phyloP scores from a whole-genome alignment of 2,113 vertebrate genomes.

The Oplegnathus fasciatus region DNA sequence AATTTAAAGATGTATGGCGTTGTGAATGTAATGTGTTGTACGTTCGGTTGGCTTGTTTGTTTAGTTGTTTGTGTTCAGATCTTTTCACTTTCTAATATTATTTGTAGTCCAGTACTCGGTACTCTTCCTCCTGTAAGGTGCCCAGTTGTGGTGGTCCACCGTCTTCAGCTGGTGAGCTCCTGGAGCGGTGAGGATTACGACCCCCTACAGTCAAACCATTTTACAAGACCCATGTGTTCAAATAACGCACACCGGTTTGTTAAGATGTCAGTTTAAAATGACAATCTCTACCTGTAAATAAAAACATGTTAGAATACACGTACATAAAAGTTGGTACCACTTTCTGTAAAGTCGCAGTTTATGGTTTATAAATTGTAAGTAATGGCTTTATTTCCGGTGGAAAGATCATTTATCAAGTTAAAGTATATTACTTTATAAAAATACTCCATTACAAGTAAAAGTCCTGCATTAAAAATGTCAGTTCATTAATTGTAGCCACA shows the following conservation, averaged over 20 bases:
- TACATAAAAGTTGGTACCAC: not conserved
- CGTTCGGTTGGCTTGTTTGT: not conserved
- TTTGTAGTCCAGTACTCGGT: too few species aligned
- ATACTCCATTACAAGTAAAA: not conserved
- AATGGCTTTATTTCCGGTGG: not conserved
- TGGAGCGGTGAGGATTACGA: too few species aligned
- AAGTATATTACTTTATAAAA: not conserved
- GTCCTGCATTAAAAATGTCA: not conserved
- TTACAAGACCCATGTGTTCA: not conserved
- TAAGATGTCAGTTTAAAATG: not conserved
- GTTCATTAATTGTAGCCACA: not conserved
- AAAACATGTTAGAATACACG: not conserved
- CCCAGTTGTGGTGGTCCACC: not conserved
- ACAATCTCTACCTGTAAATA: not conserved
- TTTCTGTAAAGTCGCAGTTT: not conserved
- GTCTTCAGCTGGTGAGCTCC: not conserved
- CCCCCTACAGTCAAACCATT: not conserved
- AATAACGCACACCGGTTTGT: not conserved
- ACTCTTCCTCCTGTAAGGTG: not conserved
- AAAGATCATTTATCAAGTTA: not conserved
- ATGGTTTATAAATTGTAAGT: not conserved
- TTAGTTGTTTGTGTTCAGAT: not conserved
- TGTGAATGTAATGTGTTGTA: not conserved
- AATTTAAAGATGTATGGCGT: not conserved
- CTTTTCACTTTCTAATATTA: not conserved